Base-by-base conservation (phyloP, 1,140 invertebrate species). In the Cardiocondyla obscurior region DNA sequence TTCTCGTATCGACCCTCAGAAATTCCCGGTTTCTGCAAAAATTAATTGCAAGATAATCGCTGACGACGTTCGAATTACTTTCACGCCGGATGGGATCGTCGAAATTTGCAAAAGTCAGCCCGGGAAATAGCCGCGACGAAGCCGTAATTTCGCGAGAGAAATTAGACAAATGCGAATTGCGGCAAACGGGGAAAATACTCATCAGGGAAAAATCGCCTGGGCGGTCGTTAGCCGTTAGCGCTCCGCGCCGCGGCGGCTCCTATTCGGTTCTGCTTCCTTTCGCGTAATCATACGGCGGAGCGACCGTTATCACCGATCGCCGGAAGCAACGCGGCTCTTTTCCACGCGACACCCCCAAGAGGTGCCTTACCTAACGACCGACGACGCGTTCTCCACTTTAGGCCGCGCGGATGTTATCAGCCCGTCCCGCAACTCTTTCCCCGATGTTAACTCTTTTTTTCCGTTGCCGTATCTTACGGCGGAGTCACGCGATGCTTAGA, bases 241-340 rank as follows among this genome's bases (percentile, higher is more conserved):
- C 44, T 73, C 33, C 70, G 1, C 70, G n/a, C n/a, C n/a, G n/a
- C n/a, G n/a, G n/a, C 33, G 0, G n/a, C 3, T 76, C 30, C 36
- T 33, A 49, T 64, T 76, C 19, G 58, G 72, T 76, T 64, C 58
- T 65, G 58, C 42, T 76, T 76, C 58, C 70, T 85, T 67, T 82
- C 55, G 46, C 25, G 25, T 55, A 46, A 64, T 46, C 53, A 36
- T 84, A 64, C 22, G 51, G 36, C 46, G 74, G 12, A 49, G 12
- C 36, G 72, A 44, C 76, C 64, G 76, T 84, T 88, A 64, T 60
- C 51, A 55, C 67, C 70, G 67, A 81, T 81, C 51, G 53, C 33
- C 33, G 72, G 58, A 81, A 81, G 62, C 69, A 82, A 86, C 42
- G n/a, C 53, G 33, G 36, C 46, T 55, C 42, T 81, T 86, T 65